These are phyloP conservation scores for Myxocyprinus asiaticus DNA, from an alignment of 2,113 vertebrate species.

Conservation along the genomic window DNA sequence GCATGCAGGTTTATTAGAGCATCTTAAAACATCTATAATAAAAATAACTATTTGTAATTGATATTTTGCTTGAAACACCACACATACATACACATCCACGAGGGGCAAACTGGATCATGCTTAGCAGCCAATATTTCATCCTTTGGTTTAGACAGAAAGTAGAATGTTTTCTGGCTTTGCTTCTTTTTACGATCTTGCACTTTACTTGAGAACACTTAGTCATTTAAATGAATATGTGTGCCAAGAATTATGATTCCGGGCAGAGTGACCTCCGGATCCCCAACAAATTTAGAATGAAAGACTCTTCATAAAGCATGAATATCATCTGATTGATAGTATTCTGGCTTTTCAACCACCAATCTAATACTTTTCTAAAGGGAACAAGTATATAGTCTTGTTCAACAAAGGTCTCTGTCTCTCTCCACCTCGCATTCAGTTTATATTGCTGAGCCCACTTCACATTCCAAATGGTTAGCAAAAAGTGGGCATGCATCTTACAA, in stretches of 20 bases:
- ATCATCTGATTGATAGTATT: background rate
- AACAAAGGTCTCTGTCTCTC: background rate
- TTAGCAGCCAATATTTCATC: too few species aligned
- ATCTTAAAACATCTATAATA: too few species aligned
- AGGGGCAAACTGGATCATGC: too few species aligned
- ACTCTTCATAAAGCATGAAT: too few species aligned
- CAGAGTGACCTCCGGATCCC: background rate
- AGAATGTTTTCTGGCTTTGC: background rate
- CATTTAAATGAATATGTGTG: background rate
- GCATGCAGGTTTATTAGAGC: too few species aligned
- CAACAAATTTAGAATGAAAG: background rate
- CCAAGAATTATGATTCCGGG: background rate
- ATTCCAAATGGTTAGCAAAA: background rate
- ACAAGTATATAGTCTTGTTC: background rate
- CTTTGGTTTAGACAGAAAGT: slow-evolving; percentile 6
- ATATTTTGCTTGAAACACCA: too few species aligned
- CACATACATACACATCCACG: too few species aligned
- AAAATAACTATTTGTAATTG: too few species aligned
- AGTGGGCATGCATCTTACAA: background rate
- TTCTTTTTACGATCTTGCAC: background rate
- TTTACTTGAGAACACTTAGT: background rate
- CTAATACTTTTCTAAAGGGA: background rate
- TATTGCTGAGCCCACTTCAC: background rate
- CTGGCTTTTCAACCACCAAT: too few species aligned
- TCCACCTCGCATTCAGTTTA: background rate